Evolutionary conservation across 2,888 invertebrate species (phyloP).

Genomic region (Eumerus sabulonum): DNA sequence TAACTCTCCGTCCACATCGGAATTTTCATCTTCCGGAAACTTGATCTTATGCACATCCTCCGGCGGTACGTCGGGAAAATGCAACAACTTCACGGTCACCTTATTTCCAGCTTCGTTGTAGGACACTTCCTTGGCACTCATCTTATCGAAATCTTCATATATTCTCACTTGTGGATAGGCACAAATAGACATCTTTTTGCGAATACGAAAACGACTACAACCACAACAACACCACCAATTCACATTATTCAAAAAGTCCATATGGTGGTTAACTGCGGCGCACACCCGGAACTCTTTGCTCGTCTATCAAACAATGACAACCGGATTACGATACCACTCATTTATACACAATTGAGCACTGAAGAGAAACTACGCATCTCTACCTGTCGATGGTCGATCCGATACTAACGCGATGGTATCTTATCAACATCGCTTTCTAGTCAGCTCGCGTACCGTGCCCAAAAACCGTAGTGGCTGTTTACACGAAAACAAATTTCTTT

Average conservation of each 20-base stretch:
- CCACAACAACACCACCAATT: constrained; percentile 58
- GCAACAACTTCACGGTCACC: constrained; percentile 77
- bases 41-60: constrained; percentile 77
- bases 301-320: no score
- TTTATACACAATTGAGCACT: neutral
- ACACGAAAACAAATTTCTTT: neutral
- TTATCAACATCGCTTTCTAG: constrained; percentile 45
- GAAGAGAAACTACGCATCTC: constrained; percentile 15
- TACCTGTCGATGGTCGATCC: constrained; percentile 35
- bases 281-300: no score
- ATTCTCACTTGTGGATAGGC: constrained; percentile 77
- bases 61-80: constrained; percentile 77
- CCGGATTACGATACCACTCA: neutral
- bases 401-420: constrained; percentile 32
- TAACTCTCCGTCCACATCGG: constrained; percentile 44
- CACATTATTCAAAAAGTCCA: constrained; percentile 65
- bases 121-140: constrained; percentile 79
- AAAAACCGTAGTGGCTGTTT: constrained; percentile 14
- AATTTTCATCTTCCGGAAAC: constrained; percentile 74
- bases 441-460: constrained; percentile 46
- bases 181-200: constrained; percentile 78
- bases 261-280: constrained; percentile 37
- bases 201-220: constrained; percentile 68
- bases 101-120: constrained; percentile 78
- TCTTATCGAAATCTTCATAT: constrained; percentile 79